phyloP scores from a whole-genome alignment of 2,113 vertebrate species.

The Craseonycteris thonglongyai region DNA sequence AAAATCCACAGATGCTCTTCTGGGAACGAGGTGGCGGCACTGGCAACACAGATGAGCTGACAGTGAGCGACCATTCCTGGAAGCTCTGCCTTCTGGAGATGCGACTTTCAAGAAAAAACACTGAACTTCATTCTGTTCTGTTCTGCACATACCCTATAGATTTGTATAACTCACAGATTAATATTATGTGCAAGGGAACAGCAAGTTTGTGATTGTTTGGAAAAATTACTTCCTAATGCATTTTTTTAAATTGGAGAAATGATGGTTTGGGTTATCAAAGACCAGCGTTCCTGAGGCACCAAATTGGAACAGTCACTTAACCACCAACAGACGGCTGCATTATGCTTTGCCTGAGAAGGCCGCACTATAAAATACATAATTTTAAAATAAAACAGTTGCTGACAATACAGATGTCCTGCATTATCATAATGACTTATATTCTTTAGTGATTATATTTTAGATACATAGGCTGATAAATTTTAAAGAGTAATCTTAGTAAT shows the following conservation, averaged over 20 bases:
- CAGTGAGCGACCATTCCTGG: slow-evolving; percentile 56
- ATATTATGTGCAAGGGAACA: neutral
- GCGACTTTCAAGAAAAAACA: slow-evolving; percentile 56
- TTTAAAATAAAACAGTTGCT: neutral
- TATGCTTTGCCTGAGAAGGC: neutral
- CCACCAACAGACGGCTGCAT: neutral
- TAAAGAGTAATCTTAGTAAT: neutral
- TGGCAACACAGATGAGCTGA: slow-evolving; percentile 39
- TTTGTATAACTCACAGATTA: slow-evolving; percentile 29
- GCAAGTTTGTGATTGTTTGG: neutral
- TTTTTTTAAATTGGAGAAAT: neutral
- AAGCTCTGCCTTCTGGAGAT: slow-evolving; percentile 62
- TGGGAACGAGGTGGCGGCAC: slow-evolving; percentile 52
- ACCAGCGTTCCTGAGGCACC: neutral
- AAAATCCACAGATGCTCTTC: slow-evolving; percentile 67
- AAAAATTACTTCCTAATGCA: neutral
- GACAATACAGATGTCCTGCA: neutral
- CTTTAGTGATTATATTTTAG: neutral
- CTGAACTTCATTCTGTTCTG: neutral
- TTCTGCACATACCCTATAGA: neutral
- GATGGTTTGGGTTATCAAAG: neutral
- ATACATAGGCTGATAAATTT: neutral
- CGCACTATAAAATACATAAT: neutral
- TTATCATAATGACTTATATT: neutral
- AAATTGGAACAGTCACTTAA: neutral